These are phyloP conservation scores for Gadopsis bispinosus DNA, from an alignment of 2,797 vertebrate species.

Conservation along the genomic window DNA sequence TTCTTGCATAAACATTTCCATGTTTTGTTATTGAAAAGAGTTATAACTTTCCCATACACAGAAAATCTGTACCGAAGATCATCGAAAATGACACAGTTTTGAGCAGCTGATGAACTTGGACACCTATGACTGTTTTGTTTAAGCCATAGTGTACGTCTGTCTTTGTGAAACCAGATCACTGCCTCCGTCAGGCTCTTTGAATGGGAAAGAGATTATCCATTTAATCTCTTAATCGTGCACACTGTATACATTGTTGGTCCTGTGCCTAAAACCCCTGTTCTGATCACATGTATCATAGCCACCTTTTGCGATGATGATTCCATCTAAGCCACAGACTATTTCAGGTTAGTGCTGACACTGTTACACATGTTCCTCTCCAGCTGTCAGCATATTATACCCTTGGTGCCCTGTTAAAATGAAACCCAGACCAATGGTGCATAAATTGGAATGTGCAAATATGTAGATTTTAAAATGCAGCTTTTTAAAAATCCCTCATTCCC, in stretches of 20 bases:
- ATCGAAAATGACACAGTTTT: background rate
- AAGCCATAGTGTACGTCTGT: conserved; percentile 58
- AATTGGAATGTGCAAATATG: conserved; percentile 78
- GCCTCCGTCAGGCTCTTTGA: conserved; percentile 70
- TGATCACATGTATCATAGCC: conserved; percentile 59
- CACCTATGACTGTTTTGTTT: conserved; percentile 36
- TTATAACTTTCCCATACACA: background rate
- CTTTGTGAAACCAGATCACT: conserved; percentile 71
- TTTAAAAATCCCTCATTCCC: conserved; percentile 74
- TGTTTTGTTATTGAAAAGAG: background rate
- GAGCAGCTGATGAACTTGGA: conserved; percentile 37
- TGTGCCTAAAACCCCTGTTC: conserved; percentile 73
- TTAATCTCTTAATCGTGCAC: conserved; percentile 80
- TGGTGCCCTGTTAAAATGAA: conserved; percentile 74
- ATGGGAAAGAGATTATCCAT: conserved; percentile 75
- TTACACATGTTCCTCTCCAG: conserved; percentile 56
- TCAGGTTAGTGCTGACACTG: conserved; percentile 50
- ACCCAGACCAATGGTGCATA: conserved; percentile 66
- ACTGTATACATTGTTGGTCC: conserved; percentile 67
- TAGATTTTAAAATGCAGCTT: conserved; percentile 73
- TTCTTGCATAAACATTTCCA: background rate
- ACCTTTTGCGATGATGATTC: conserved; percentile 62
- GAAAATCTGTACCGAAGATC: background rate
- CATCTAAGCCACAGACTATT: conserved; percentile 61
- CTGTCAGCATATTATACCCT: conserved; percentile 62